Conservation (phyloP, 2,797 vertebrate species). For the Sparidentex hasta region DNA sequence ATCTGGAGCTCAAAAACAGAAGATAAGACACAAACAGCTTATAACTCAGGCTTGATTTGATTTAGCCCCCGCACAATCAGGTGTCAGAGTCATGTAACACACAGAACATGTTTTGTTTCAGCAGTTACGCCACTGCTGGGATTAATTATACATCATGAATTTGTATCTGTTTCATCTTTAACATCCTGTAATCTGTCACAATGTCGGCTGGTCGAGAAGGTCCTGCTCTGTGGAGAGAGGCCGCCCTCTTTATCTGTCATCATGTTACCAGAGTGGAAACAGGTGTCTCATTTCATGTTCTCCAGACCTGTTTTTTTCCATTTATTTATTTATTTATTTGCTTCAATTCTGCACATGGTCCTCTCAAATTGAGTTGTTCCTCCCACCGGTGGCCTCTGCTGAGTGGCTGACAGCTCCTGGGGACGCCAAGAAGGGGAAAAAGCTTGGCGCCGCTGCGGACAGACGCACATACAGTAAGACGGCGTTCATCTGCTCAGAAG, state of each 20-base stretch:
- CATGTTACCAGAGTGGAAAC: conserved; percentile 73
- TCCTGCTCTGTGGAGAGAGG: conserved; percentile 38
- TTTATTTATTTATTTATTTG: conserved; percentile 50
- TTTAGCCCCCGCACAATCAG: conserved; percentile 18
- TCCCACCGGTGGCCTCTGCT: conserved; percentile 54
- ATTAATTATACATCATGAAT: conserved; percentile 18
- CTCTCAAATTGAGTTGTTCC: conserved; percentile 74
- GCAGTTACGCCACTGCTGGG: not conserved
- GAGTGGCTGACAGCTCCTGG: conserved; percentile 65
- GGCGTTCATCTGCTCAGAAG: conserved; percentile 53
- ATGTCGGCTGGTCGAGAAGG: conserved; percentile 52
- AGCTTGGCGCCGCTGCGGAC: conserved; percentile 56
- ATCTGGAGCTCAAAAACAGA: conserved; percentile 10
- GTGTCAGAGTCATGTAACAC: conserved; percentile 8
- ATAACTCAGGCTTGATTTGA: conserved; percentile 8
- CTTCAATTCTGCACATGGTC: conserved; percentile 53
- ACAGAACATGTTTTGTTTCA: not conserved
- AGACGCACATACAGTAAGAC: conserved; percentile 42
- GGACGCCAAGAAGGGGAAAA: conserved; percentile 53
- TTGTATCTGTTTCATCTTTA: conserved; percentile 16
- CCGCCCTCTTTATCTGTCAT: conserved; percentile 67
- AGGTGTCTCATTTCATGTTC: conserved; percentile 73
- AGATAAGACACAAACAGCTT: not conserved
- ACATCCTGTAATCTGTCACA: conserved; percentile 34
- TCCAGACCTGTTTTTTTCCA: conserved; percentile 22